Evolutionary conservation across 2,888 invertebrate genomes (phyloP), one percentile per base, ranked within the genome.

Genomic region (Parapristionchus giblindavisi): DNA sequence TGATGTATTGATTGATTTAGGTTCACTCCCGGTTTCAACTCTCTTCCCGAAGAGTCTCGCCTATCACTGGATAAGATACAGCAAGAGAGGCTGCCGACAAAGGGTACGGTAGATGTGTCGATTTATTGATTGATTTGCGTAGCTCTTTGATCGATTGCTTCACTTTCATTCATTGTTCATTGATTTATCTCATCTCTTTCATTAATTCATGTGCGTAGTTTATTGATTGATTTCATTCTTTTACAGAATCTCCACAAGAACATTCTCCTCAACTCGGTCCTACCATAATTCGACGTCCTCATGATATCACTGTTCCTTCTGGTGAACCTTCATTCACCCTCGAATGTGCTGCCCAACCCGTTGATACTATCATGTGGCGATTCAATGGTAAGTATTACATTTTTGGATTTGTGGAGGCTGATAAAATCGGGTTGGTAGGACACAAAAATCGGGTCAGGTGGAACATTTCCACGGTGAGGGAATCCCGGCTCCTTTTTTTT

Each of bases 321-420:
- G 96, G 95, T 72, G 94, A 94, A 90, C 95, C 96, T 90, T 94
- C 52, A 38, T 74, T 94, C 74, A 93, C 93, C 74, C 91, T 96
- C 84, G 92, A 91, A 77, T 97, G 97, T 89, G 92, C 93, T 74
- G 96, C 96, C 68, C 94, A 96, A 27, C 96, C 96, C 32, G 92
- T 92, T 82, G 96, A 97, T 14, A 94, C 93, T 88, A 92, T 94
- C 77, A 93, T 94, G 60, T 97, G 97, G 97, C 92, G 92, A 87
- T 94, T 93, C 88, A 94, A 94, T 90, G 94, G 95, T 95, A 91
- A 91, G 91, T 27, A 32, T 17, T 68, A n/a, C 32, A 24, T 40
- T 48, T 51, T 24, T 8, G 29, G 1, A 68, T 68, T 58, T 24
- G 6, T 2, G n/a, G n/a, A n/a, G n/a, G n/a, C n/a, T n/a, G n/a